These are phyloP conservation scores for Drosophila orosa DNA, from an alignment of 1,140 invertebrate genomes.

Conservation along the genomic window DNA sequence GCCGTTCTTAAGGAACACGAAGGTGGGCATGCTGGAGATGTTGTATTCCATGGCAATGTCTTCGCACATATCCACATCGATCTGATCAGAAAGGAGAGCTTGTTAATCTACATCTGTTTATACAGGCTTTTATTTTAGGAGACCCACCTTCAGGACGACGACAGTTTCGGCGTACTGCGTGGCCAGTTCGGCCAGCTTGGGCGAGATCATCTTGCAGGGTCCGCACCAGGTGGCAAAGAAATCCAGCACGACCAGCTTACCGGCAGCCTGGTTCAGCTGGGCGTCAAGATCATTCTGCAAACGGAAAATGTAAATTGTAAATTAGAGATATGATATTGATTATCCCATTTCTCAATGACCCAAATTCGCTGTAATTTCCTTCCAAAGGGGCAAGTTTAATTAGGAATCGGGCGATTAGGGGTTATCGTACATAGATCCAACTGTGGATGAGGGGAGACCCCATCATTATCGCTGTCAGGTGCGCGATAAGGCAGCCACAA, in stretches of 20 bases:
- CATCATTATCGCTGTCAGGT: slow-evolving; percentile 29
- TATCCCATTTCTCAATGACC: slow-evolving; percentile 12
- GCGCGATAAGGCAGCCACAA: slow-evolving; percentile 30
- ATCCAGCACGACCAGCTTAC: slow-evolving; percentile 95
- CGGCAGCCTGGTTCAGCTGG: slow-evolving; percentile 90
- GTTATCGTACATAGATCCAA: slow-evolving; percentile 22
- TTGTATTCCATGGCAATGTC: slow-evolving; percentile 92
- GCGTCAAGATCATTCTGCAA: slow-evolving; percentile 89
- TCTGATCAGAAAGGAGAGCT: slow-evolving; percentile 85
- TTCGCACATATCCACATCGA: slow-evolving; percentile 96
- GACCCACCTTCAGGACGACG: slow-evolving; percentile 86
- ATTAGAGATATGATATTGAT: slow-evolving; percentile 12
- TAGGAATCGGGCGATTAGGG: slow-evolving; percentile 1
- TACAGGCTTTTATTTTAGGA: background rate
- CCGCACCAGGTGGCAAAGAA: slow-evolving; percentile 94
- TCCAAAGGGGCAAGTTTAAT: background rate
- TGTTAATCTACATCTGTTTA: background rate
- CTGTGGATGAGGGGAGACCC: background rate
- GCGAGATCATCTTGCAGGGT: slow-evolving; percentile 96
- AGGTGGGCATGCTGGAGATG: slow-evolving; percentile 96
- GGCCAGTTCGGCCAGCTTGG: slow-evolving; percentile 89
- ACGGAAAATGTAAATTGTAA: slow-evolving; percentile 1
- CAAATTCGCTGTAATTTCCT: background rate
- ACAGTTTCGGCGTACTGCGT: slow-evolving; percentile 85
- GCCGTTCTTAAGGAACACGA: slow-evolving; percentile 93